phyloP scores from a whole-genome alignment of 1,140 invertebrate species.

The Aphaenogaster floridana region DNA sequence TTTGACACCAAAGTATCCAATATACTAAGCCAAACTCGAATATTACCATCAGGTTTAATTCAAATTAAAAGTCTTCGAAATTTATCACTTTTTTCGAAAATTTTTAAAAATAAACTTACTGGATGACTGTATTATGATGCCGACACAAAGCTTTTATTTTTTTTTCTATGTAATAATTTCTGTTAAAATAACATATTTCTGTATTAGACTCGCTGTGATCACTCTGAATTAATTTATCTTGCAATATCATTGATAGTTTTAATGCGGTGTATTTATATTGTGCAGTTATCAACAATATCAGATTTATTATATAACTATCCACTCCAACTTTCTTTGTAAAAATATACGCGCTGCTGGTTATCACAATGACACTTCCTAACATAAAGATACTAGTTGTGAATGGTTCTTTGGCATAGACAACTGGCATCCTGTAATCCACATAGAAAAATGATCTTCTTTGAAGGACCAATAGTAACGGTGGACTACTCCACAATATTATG shows the following conservation, averaged over 20 bases:
- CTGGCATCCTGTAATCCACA: slow-evolving; percentile 19
- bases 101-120: slow-evolving; percentile 15
- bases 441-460: background rate
- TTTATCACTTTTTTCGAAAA: background rate
- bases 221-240: background rate
- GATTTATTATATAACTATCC: slow-evolving; percentile 33
- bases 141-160: slow-evolving; percentile 18
- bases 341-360: background rate
- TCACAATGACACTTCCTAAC: background rate
- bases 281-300: slow-evolving; percentile 21
- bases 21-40: background rate
- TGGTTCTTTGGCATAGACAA: background rate
- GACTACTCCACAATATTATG: background rate
- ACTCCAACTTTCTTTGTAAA: slow-evolving; percentile 22
- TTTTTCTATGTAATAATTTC: background rate
- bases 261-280: slow-evolving; percentile 29
- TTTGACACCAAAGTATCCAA: background rate
- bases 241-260: slow-evolving; percentile 29
- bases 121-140: slow-evolving; percentile 19
- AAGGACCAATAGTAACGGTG: background rate
- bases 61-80: background rate
- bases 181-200: background rate
- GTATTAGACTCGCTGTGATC: background rate
- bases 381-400: background rate
- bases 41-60: background rate